Evolutionary conservation across 1,140 invertebrate genomes (phyloP).

Genomic region (Andricus grossulariae): DNA sequence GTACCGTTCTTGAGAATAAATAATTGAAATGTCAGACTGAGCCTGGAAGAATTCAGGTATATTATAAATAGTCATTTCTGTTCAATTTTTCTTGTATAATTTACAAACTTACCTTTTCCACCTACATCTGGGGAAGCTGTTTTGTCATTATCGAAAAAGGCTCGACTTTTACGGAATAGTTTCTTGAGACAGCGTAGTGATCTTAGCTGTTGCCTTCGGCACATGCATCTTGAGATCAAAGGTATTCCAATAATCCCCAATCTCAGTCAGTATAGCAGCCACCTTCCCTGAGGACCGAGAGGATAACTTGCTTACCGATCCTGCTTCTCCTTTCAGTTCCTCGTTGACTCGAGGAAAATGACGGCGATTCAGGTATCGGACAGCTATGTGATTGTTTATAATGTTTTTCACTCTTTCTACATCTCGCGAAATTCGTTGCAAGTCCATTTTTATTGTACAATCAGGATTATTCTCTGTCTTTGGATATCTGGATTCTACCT

Average conservation of each 20-base stretch:
- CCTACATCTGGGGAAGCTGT: background rate
- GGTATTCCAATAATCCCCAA: background rate
- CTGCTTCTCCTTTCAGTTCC: background rate
- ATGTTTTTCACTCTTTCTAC: conserved; percentile 21
- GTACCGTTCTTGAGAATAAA: no score
- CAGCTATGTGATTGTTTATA: conserved; percentile 25
- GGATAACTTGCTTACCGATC: background rate
- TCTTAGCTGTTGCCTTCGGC: background rate
- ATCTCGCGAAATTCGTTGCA: background rate
- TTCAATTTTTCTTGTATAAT: no score
- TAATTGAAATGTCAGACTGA: no score
- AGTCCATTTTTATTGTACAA: background rate
- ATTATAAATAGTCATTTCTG: no score
- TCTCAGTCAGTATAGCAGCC: conserved; percentile 1
- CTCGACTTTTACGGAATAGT: background rate
- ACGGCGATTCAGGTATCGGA: conserved; percentile 2
- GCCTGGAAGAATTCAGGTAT: no score
- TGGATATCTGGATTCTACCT: background rate
- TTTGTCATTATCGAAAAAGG: background rate
- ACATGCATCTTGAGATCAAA: conserved; percentile 21
- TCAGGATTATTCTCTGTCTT: background rate
- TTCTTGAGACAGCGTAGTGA: background rate
- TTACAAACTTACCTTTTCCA: no score
- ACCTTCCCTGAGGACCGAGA: background rate
- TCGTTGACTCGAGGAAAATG: background rate